phyloP scores from a whole-genome alignment of 2,888 invertebrate genomes.

The Hesperia comma region DNA sequence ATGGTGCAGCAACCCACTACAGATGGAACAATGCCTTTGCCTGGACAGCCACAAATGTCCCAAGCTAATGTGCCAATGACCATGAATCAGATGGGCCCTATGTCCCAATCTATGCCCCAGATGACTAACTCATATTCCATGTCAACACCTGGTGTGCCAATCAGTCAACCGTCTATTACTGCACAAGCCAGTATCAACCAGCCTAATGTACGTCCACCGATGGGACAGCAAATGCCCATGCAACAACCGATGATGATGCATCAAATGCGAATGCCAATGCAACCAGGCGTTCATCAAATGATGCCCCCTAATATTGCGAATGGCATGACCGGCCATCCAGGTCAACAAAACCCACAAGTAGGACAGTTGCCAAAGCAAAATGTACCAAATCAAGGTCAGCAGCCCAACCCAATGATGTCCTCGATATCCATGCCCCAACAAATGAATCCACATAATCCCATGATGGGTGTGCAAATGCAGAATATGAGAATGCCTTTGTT shows the following conservation, averaged over 20 bases:
- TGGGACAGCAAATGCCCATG: constrained; percentile 63
- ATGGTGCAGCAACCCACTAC: constrained; percentile 71
- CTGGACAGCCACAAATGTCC: constrained; percentile 68
- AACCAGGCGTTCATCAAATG: constrained; percentile 66
- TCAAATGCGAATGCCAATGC: constrained; percentile 70
- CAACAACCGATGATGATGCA: constrained; percentile 72
- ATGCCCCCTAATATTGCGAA: constrained; percentile 59
- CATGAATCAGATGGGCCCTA: constrained; percentile 61
- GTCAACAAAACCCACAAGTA: constrained; percentile 55
- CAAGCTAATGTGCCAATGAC: constrained; percentile 67
- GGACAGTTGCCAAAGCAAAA: constrained; percentile 58
- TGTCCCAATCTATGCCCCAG: constrained; percentile 71
- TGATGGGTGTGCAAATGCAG: constrained; percentile 71
- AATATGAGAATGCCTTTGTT: constrained; percentile 73
- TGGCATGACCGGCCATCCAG: constrained; percentile 54
- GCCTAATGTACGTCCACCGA: constrained; percentile 59
- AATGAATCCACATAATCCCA: constrained; percentile 64
- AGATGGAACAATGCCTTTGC: constrained; percentile 57
- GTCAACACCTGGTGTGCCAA: constrained; percentile 60
- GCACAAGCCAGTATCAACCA: constrained; percentile 62
- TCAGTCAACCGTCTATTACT: constrained; percentile 58
- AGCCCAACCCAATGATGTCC: constrained; percentile 52
- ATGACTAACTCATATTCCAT: constrained; percentile 63
- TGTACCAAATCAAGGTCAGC: constrained; percentile 62
- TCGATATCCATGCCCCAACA: constrained; percentile 64